These are phyloP conservation scores for Platysteira castanea DNA, from an alignment of 2,113 vertebrate species.

Conservation along the genomic window DNA sequence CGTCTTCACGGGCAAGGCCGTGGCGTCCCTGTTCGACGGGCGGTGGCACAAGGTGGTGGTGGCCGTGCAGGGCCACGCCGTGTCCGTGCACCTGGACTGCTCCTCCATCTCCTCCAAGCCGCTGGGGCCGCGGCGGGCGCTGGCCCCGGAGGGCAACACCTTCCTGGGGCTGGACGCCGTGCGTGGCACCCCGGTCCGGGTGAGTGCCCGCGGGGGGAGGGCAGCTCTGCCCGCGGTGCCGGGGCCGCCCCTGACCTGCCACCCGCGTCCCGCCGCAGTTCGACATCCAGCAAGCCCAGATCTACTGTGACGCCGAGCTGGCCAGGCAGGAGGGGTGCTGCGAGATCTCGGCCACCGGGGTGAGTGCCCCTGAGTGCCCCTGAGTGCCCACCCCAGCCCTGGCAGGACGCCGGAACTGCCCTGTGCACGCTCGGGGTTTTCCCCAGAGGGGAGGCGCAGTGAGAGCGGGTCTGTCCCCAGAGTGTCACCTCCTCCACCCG, in stretches of 20 bases:
- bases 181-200: constrained; percentile 78
- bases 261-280: constrained; percentile 67
- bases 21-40: constrained; percentile 84
- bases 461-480: not conserved
- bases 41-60: constrained; percentile 90
- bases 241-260: rapidly evolving
- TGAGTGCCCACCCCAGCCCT: rapidly evolving
- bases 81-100: constrained; percentile 87
- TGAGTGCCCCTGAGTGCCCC: constrained; percentile 54
- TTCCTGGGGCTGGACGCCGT: constrained; percentile 81
- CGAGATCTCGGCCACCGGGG: constrained; percentile 84
- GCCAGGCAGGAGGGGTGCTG: constrained; percentile 90
- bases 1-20: constrained; percentile 77
- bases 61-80: constrained; percentile 72
- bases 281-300: constrained; percentile 87
- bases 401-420: rapidly evolving
- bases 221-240: rapidly evolving
- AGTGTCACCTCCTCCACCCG: not conserved
- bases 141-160: constrained; percentile 77
- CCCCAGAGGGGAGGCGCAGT: not conserved
- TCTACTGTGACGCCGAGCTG: constrained; percentile 87
- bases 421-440: not conserved
- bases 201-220: constrained; percentile 25
- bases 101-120: constrained; percentile 83
- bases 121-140: constrained; percentile 60